Evolutionary conservation across 2,797 vertebrate species (phyloP).

Genomic region (Strix occidentalis): DNA sequence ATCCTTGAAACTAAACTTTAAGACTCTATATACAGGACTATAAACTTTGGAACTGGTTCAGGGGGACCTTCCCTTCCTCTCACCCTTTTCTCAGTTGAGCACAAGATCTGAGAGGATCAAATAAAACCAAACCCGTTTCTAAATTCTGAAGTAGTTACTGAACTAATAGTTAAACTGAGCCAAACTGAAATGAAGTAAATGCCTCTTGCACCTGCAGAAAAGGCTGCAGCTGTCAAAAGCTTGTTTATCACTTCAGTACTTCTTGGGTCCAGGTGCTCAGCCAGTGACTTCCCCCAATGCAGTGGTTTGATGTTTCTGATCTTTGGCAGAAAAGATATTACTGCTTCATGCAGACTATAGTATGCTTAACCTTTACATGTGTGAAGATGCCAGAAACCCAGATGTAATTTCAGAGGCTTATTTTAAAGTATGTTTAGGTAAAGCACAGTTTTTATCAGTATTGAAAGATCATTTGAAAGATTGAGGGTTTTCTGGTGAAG

Average conservation of each 20-base stretch:
- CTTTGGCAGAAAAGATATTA: not conserved
- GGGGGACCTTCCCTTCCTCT: not conserved
- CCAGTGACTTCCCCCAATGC: not conserved
- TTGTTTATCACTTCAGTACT: constrained; percentile 23
- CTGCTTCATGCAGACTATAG: not conserved
- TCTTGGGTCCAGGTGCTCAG: constrained; percentile 21
- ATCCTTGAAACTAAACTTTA: not conserved
- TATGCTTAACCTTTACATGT: not conserved
- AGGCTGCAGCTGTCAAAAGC: constrained; percentile 33
- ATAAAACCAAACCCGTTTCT: not conserved
- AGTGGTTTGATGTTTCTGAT: not conserved
- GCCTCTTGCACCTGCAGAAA: constrained; percentile 39
- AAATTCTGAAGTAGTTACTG: not conserved
- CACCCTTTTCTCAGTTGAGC: not conserved
- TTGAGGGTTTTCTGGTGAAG: not conserved
- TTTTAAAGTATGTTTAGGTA: not conserved
- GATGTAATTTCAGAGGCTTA: not conserved
- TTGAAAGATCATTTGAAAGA: not conserved
- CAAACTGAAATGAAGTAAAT: not conserved
- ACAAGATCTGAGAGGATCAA: not conserved
- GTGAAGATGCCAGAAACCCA: not conserved
- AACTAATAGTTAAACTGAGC: not conserved
- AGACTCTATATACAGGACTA: not conserved
- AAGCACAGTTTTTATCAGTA: not conserved
- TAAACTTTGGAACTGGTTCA: not conserved